Conservation (phyloP, 1,140 invertebrate genomes). For the Atopsyche davidsoni region DNA sequence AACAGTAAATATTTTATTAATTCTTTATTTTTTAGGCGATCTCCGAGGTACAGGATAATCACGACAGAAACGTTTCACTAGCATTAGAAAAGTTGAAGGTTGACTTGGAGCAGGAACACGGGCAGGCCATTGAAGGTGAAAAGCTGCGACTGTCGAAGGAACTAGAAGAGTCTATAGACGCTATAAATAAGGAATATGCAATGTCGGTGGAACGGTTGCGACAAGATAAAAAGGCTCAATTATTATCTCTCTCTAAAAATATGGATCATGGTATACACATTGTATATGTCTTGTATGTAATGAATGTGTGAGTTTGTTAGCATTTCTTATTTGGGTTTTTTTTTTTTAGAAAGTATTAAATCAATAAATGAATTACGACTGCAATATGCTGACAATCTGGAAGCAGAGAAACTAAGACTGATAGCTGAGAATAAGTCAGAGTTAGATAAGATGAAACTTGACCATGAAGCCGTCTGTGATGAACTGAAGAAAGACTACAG, state of each 20-base stretch:
- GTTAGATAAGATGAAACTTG: conserved; percentile 45
- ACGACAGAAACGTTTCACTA: conserved; percentile 38
- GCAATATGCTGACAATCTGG: conserved; percentile 35
- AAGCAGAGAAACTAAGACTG: conserved; percentile 42
- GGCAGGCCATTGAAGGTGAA: conserved; percentile 40
- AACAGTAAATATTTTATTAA: not conserved
- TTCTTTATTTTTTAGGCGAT: conserved; percentile 33
- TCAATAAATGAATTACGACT: conserved; percentile 20
- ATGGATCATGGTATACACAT: conserved; percentile 37
- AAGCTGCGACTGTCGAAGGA: conserved; percentile 38
- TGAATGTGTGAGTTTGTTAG: not conserved
- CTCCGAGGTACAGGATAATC: conserved; percentile 38
- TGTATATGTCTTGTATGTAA: not conserved
- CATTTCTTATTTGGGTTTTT: conserved; percentile 2
- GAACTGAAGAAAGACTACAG: conserved; percentile 56
- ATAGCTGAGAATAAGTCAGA: conserved; percentile 45
- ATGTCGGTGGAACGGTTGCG: conserved; percentile 41
- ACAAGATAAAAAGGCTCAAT: conserved; percentile 34
- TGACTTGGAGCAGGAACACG: conserved; percentile 39
- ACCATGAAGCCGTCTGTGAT: conserved; percentile 46
- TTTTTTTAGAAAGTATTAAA: conserved; percentile 25
- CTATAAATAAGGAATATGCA: conserved; percentile 33
- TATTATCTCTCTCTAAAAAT: conserved; percentile 33
- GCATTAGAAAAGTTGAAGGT: conserved; percentile 40
- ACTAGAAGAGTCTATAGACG: conserved; percentile 36